Evolutionary conservation across 2,797 vertebrate genomes (phyloP), one percentile per base, ranked within the genome.

Genomic region (Pagetopsis macropterus): DNA sequence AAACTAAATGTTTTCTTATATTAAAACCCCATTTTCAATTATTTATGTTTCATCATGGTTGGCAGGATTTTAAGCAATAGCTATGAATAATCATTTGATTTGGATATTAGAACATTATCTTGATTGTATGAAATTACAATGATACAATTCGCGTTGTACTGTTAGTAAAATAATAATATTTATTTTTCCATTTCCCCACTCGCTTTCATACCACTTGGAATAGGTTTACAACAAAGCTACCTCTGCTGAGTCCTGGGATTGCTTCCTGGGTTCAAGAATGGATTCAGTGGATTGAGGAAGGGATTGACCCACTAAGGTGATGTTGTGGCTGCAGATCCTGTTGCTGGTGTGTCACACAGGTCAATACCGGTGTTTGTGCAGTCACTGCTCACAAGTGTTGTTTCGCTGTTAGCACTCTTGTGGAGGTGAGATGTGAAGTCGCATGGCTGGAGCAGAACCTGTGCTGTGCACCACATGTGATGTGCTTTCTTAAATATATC

Each of bases 201-300:
- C 44, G 1, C 40, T 66, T 54, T 59, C 44, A 60, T 44, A 63
- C 15, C 27, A 48, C 50, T 74, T 69, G 23, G 21, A n/a, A 50
- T 19, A 9, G 27, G 33, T 52, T 76, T 15, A 68, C 13, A 43
- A 67, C 41, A 44, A 41, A 65, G 3, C n/a, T 17, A 17, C 10
- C 43, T n/a, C 9, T 17, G 21, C 7, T 46, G 57, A 70, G 31
- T 65, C 59, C 14, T 43, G 62, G 65, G 43, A 63, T 73, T 31
- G 60, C 57, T 81, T 62, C 65, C 51, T 37, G 44, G 56, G 63
- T 75, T 74, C 31, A 77, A 44, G 58, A 52, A 79, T 61, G 43
- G 62, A 75, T 81, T 71, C 45, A 68, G 14, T 69, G 57, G 81
- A 75, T 81, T 88, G 76, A 75, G 54, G 33, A 73, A 72, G 41